These are phyloP conservation scores for Bombus impatiens DNA, from an alignment of 1,140 invertebrate genomes.

Conservation along the genomic window DNA sequence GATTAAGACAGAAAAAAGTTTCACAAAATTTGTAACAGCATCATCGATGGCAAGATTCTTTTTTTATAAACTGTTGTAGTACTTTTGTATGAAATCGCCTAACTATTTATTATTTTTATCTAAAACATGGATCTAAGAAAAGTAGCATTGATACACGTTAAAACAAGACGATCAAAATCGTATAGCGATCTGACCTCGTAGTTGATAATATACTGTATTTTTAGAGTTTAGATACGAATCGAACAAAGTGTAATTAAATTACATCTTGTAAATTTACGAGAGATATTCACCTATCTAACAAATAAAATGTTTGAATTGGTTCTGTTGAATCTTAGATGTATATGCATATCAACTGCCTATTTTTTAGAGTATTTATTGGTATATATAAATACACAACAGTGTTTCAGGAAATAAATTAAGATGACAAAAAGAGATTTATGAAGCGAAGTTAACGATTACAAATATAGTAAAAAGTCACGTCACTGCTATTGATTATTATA, in stretches of 20 bases:
- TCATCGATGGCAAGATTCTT: neutral
- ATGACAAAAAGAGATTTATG: neutral
- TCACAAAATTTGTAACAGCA: slow-evolving; percentile 43
- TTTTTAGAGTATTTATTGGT: slow-evolving; percentile 35
- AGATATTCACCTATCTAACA: neutral
- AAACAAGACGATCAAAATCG: neutral
- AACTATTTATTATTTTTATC: neutral
- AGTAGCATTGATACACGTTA: neutral
- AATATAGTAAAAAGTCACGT: neutral
- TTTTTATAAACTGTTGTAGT: slow-evolving; percentile 8
- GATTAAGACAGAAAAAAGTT: slow-evolving; percentile 83
- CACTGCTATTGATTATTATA: slow-evolving; percentile 1
- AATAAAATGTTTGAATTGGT: slow-evolving; percentile 31
- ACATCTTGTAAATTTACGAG: no score
- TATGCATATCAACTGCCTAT: slow-evolving; percentile 36
- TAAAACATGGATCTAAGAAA: neutral
- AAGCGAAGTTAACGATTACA: neutral
- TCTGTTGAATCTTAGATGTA: slow-evolving; percentile 20
- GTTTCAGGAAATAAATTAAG: neutral
- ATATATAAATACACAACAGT: neutral
- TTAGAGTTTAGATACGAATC: slow-evolving; percentile 6
- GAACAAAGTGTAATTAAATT: neutral
- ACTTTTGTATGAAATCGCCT: slow-evolving; percentile 20
- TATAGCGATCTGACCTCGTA: neutral
- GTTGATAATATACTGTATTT: slow-evolving; percentile 6